Percentiles rank a stretch among this genome's conserved stretches.
phyloP scores from a whole-genome alignment of 2,113 vertebrate species.

The Protobothrops mucrosquamatus region DNA sequence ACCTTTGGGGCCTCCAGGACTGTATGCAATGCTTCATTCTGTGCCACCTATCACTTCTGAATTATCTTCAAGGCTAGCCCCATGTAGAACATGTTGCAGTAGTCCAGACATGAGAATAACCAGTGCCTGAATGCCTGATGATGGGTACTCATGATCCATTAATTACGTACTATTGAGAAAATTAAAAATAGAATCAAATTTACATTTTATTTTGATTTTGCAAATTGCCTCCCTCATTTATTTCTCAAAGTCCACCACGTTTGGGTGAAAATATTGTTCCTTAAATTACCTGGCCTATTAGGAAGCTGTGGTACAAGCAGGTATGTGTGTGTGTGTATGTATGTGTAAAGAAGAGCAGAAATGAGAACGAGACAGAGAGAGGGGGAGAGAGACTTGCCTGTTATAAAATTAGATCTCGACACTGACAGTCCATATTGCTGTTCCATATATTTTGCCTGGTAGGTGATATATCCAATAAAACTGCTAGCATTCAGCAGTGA shows the following conservation, averaged over 20 bases:
- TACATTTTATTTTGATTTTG: no score
- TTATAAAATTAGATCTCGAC: slow-evolving; percentile 82
- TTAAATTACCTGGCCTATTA: not conserved
- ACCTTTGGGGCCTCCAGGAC: no score
- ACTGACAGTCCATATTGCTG: slow-evolving; percentile 87
- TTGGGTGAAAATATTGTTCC: not conserved
- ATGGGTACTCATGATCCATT: not conserved
- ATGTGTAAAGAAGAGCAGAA: not conserved
- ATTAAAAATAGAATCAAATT: not conserved
- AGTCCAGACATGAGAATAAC: no score
- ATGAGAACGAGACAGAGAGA: not conserved
- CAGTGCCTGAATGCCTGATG: no score
- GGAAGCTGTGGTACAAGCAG: not conserved
- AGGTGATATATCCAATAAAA: slow-evolving; percentile 81
- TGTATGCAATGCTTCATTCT: no score
- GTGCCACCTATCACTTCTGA: no score
- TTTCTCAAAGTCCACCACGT: not conserved
- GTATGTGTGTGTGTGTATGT: not conserved
- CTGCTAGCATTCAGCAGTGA: slow-evolving; percentile 74
- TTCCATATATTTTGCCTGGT: slow-evolving; percentile 87
- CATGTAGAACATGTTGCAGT: no score
- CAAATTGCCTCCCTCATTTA: not conserved
- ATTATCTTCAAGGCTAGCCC: no score
- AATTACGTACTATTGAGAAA: not conserved
- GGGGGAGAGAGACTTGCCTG: slow-evolving; percentile 71